Evolutionary conservation across 2,888 invertebrate genomes (phyloP).

Genomic region (Mesochorus sp.): DNA sequence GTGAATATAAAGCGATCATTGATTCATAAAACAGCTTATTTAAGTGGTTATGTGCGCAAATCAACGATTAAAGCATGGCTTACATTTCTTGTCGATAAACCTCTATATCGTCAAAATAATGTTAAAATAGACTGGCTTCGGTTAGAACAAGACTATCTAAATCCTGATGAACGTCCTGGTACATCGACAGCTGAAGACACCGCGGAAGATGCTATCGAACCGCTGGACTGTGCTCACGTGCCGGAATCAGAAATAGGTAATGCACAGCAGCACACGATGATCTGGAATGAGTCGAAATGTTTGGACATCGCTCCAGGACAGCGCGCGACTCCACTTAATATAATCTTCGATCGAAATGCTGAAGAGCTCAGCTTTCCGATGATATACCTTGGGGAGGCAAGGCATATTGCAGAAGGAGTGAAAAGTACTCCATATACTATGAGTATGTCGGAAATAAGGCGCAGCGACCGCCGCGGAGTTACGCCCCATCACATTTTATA

Average conservation of each 20-base stretch:
- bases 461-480: slow-evolving; percentile 77
- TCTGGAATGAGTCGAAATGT: slow-evolving; percentile 57
- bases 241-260: not conserved
- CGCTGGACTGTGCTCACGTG: too few species aligned
- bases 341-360: slow-evolving; percentile 77
- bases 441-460: slow-evolving; percentile 78
- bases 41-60: slow-evolving; percentile 64
- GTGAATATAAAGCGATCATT: slow-evolving; percentile 66
- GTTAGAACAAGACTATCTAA: not conserved
- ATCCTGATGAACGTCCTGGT: slow-evolving; percentile 24
- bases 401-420: slow-evolving; percentile 69
- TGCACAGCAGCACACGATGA: slow-evolving; percentile 46
- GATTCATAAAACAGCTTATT: slow-evolving; percentile 65
- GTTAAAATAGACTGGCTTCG: slow-evolving; percentile 4
- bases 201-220: too few species aligned
- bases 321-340: slow-evolving; percentile 68
- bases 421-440: slow-evolving; percentile 76
- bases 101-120: slow-evolving; percentile 44
- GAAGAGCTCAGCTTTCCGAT: slow-evolving; percentile 80
- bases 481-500: slow-evolving; percentile 74
- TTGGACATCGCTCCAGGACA: slow-evolving; percentile 61
- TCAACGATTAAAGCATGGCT: slow-evolving; percentile 65
- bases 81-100: slow-evolving; percentile 54
- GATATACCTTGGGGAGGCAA: slow-evolving; percentile 78
- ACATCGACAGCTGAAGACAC: slow-evolving; percentile 30